Evolutionary conservation across 1,140 invertebrate genomes (phyloP).

Genomic region (Patella vulgata): DNA sequence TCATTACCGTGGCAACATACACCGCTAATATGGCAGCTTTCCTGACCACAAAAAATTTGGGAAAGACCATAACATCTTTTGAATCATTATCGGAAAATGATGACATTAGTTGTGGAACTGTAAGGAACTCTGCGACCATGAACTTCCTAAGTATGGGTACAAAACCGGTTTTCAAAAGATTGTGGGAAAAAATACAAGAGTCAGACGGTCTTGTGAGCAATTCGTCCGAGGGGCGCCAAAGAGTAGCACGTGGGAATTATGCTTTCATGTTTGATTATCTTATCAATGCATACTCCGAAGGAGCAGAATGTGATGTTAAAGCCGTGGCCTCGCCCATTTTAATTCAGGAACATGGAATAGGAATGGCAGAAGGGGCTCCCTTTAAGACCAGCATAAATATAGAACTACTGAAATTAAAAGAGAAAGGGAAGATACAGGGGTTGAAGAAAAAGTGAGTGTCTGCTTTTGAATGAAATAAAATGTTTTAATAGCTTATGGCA

Average conservation of each 20-base stretch:
- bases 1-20: constrained; percentile 62
- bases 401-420: constrained; percentile 49
- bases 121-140: constrained; percentile 56
- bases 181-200: constrained; percentile 44
- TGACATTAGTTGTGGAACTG: constrained; percentile 45
- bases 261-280: constrained; percentile 59
- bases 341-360: constrained; percentile 57
- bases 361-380: constrained; percentile 49
- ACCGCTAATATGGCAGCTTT: constrained; percentile 65
- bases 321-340: constrained; percentile 47
- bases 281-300: constrained; percentile 51
- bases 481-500: neutral
- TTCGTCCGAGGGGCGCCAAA: constrained; percentile 31
- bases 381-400: constrained; percentile 57
- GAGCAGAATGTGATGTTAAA: constrained; percentile 47
- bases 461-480: neutral
- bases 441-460: constrained; percentile 50
- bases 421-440: constrained; percentile 40
- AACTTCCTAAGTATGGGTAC: constrained; percentile 48
- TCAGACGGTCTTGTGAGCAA: constrained; percentile 39
- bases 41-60: constrained; percentile 57
- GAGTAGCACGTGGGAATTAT: constrained; percentile 29
- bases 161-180: constrained; percentile 26
- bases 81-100: constrained; percentile 48
- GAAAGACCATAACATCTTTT: constrained; percentile 52